phyloP scores from a whole-genome alignment of 2,113 vertebrate genomes.

The Anarrhichthys ocellatus region DNA sequence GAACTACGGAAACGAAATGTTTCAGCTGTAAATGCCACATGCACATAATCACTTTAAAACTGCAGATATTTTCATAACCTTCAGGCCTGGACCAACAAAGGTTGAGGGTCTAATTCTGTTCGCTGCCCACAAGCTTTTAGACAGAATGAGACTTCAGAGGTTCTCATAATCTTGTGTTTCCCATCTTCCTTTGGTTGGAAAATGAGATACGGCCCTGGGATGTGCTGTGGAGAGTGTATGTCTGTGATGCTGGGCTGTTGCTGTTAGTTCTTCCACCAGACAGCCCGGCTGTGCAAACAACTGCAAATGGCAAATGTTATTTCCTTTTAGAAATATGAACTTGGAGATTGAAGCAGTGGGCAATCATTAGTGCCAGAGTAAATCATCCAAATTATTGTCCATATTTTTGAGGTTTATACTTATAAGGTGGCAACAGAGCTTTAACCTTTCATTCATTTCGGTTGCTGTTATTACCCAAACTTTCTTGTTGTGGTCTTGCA shows the following conservation, averaged over 20 bases:
- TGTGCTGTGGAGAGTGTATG: slow-evolving; percentile 32
- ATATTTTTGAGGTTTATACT: slow-evolving; percentile 12
- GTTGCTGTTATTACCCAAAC: background rate
- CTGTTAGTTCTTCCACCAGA: slow-evolving; percentile 44
- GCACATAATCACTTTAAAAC: slow-evolving; percentile 23
- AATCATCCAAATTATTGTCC: slow-evolving; percentile 36
- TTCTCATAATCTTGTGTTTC: slow-evolving; percentile 58
- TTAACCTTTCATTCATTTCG: slow-evolving; percentile 10
- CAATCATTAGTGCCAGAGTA: slow-evolving; percentile 42
- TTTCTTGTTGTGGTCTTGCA: background rate
- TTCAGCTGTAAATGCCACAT: slow-evolving; percentile 24
- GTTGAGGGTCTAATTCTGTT: slow-evolving; percentile 36
- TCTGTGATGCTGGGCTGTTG: slow-evolving; percentile 40
- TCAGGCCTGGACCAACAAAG: slow-evolving; percentile 22
- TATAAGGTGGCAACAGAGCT: background rate
- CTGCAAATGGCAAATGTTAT: slow-evolving; percentile 21
- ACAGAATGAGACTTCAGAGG: slow-evolving; percentile 37
- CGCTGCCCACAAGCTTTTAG: slow-evolving; percentile 50
- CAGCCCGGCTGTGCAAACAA: slow-evolving; percentile 54
- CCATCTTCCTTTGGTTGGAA: slow-evolving; percentile 23
- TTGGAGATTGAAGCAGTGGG: slow-evolving; percentile 24
- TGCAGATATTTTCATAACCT: slow-evolving; percentile 44
- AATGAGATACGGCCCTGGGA: slow-evolving; percentile 41
- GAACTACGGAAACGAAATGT: background rate
- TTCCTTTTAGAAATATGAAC: slow-evolving; percentile 42